Evolutionary conservation across 1,140 invertebrate genomes (phyloP).

Genomic region (Chironomus tepperi): DNA sequence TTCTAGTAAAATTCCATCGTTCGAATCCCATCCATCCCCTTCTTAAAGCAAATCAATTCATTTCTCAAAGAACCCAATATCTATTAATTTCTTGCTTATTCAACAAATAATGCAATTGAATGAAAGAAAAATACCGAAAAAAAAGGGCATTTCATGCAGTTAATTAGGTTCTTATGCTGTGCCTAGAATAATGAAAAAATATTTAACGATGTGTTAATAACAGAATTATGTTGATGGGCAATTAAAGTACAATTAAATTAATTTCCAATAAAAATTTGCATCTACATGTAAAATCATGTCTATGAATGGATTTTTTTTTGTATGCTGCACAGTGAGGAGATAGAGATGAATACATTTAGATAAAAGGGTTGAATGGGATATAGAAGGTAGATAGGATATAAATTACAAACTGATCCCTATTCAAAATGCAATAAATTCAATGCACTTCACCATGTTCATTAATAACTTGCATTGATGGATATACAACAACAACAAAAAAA

Average conservation of each 20-base stretch:
- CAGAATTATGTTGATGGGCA: background rate
- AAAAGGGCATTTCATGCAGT: background rate
- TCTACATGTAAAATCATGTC: background rate
- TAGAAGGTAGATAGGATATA: background rate
- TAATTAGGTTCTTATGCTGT: background rate
- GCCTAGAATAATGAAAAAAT: background rate
- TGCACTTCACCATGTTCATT: background rate
- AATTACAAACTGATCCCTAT: background rate
- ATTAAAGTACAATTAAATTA: slow-evolving; percentile 9
- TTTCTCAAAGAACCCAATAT: background rate
- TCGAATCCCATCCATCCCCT: background rate
- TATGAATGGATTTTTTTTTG: background rate
- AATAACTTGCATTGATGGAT: background rate
- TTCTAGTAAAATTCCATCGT: background rate
- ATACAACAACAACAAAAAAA: too few relatives aligned
- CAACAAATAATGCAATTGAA: too few relatives aligned
- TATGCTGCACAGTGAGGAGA: background rate
- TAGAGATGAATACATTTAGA: background rate
- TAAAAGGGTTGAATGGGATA: background rate
- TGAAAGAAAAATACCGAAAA: background rate
- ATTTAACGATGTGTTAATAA: slow-evolving; percentile 7
- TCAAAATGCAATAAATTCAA: slow-evolving; percentile 1
- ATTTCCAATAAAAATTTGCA: background rate
- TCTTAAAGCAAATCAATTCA: background rate
- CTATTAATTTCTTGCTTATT: too few relatives aligned